Evolutionary conservation across 2,888 invertebrate genomes (phyloP).

Genomic region (Stenoptilia bipunctidactyla): DNA sequence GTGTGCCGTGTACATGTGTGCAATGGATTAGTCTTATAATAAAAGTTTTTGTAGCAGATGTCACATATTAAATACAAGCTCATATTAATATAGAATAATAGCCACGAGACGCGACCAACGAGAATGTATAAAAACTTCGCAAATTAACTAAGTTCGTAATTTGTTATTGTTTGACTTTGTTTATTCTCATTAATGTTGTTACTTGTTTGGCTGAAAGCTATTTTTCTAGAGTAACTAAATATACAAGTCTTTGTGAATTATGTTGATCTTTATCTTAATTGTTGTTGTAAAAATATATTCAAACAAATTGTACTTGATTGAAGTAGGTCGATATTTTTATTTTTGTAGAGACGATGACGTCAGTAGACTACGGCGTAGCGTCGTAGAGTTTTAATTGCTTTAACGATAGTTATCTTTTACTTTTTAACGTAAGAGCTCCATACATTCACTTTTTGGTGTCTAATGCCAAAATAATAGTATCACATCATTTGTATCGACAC

Average conservation of each 20-base stretch:
- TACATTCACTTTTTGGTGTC: too few relatives aligned
- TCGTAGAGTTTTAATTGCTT: too few relatives aligned
- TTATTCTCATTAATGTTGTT: conserved; percentile 7
- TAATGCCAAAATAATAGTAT: too few relatives aligned
- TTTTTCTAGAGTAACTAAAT: conserved; percentile 19
- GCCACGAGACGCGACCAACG: conserved; percentile 48
- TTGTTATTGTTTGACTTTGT: conserved; percentile 5
- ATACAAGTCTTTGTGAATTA: too few relatives aligned
- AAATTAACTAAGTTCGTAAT: conserved; percentile 50
- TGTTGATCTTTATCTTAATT: too few relatives aligned
- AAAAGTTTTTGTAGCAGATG: conserved; percentile 72
- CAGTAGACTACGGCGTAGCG: conserved; percentile 34
- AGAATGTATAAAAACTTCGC: conserved; percentile 65
- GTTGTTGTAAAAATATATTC: too few relatives aligned
- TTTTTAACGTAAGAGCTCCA: too few relatives aligned
- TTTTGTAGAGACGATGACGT: conserved; percentile 13
- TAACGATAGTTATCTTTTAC: too few relatives aligned
- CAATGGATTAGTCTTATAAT: conserved; percentile 71
- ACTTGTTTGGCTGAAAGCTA: conserved; percentile 24
- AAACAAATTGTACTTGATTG: too few relatives aligned
- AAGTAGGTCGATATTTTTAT: too few relatives aligned
- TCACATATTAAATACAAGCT: conserved; percentile 68
- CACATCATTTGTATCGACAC: too few relatives aligned
- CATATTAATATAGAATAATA: conserved; percentile 44
- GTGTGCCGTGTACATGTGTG: conserved; percentile 35